Percentiles rank a stretch among this genome's conserved stretches.
phyloP scores from a whole-genome alignment of 2,888 invertebrate genomes.

The Cyaniris semiargus region DNA sequence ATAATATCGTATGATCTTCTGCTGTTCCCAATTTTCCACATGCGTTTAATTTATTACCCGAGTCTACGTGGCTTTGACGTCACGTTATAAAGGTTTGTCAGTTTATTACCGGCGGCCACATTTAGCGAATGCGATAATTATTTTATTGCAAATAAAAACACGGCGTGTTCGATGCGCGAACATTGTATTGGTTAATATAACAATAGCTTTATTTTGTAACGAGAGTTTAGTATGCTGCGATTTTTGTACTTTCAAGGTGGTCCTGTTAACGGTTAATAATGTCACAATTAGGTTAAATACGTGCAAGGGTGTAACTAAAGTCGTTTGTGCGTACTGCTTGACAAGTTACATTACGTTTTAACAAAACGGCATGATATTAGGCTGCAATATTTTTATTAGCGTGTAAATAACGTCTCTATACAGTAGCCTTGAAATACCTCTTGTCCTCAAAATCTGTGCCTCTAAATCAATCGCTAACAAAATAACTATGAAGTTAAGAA shows the following conservation, averaged over 20 bases:
- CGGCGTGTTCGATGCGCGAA: background rate
- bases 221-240: background rate
- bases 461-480: background rate
- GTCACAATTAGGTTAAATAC: too few relatives aligned
- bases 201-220: conserved; percentile 12
- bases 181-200: conserved; percentile 9
- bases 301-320: too few relatives aligned
- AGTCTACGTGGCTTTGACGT: conserved; percentile 29
- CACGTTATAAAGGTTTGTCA: conserved; percentile 27
- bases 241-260: background rate
- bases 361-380: background rate
- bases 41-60: conserved; percentile 29
- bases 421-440: background rate
- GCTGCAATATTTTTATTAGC: background rate
- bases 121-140: conserved; percentile 29
- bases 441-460: background rate
- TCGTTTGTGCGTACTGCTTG: too few relatives aligned
- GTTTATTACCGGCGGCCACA: conserved; percentile 28
- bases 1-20: conserved; percentile 3
- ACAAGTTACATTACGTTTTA: too few relatives aligned
- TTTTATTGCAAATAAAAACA: conserved; percentile 30
- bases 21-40: conserved; percentile 29
- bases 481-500: too few relatives aligned
- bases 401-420: background rate
- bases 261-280: too few relatives aligned